A percentile compares a stretch with the other conserved stretches of the same genome.
Conservation (phyloP, 2,888 invertebrate genomes). For the Drosophila putrida region DNA sequence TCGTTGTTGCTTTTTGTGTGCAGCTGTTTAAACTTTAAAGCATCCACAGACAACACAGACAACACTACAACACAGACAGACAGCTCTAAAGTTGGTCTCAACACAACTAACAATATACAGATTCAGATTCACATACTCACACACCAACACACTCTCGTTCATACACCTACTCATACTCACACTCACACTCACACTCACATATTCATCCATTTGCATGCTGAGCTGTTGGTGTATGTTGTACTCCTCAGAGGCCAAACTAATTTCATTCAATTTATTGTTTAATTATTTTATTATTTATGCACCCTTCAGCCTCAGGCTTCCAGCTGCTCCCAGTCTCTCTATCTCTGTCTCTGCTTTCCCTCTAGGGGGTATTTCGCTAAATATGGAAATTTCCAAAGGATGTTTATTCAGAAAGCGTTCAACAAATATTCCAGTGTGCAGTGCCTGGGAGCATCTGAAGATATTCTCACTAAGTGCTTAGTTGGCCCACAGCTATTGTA, state of each 20-base stretch:
- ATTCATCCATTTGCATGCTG: conserved; percentile 24
- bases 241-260: conserved; percentile 65
- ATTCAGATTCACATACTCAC: conserved; percentile 11
- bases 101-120: conserved; percentile 30
- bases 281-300: conserved; percentile 78
- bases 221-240: conserved; percentile 42
- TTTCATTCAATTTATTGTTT: conserved; percentile 80
- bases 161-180: conserved; percentile 23
- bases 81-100: conserved; percentile 33
- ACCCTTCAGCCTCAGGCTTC: conserved; percentile 44
- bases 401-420: conserved; percentile 42
- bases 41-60: conserved; percentile 29
- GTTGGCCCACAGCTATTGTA: conserved; percentile 26
- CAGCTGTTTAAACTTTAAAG: conserved; percentile 69
- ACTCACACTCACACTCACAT: conserved; percentile 15
- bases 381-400: conserved; percentile 52
- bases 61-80: conserved; percentile 32
- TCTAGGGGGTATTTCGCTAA: conserved; percentile 27
- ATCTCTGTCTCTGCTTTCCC: not conserved
- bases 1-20: conserved; percentile 52
- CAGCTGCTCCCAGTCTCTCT: conserved; percentile 43
- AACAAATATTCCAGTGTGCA: conserved; percentile 4
- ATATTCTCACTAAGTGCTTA: conserved; percentile 32
- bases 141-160: conserved; percentile 9
- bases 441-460: conserved; percentile 2